A percentile compares a stretch with the other conserved stretches of the same genome.
Evolutionary conservation across 2,888 invertebrate genomes (phyloP).

Genomic region (Steinernema hermaphroditum): DNA sequence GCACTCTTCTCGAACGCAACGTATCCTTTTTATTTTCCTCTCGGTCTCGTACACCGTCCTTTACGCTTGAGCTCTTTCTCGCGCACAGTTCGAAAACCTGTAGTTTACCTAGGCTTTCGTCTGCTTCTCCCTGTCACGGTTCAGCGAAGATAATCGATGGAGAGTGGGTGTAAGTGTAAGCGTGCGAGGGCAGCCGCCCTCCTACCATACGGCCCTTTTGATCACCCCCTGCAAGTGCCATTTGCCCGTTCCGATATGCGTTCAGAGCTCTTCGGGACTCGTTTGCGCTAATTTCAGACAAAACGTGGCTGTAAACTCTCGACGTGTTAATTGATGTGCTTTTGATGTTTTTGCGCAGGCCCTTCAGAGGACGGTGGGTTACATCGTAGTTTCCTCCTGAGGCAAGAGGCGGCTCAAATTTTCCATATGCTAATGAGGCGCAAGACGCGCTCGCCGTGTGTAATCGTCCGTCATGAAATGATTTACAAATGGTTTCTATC

Average conservation of each 20-base stretch:
- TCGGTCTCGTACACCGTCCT: too few relatives aligned
- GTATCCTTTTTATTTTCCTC: too few relatives aligned
- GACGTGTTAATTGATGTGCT: too few relatives aligned
- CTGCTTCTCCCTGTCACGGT: not conserved
- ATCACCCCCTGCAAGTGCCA: not conserved
- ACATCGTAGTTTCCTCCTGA: too few relatives aligned
- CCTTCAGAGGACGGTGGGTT: too few relatives aligned
- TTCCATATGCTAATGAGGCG: constrained; percentile 9
- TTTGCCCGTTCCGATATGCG: too few relatives aligned
- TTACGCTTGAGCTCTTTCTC: too few relatives aligned
- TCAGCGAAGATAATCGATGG: constrained; percentile 22
- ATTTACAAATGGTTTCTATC: constrained; percentile 28
- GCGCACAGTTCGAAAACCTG: too few relatives aligned
- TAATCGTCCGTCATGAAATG: not conserved
- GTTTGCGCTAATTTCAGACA: too few relatives aligned
- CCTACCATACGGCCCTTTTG: constrained; percentile 26
- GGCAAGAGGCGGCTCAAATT: not conserved
- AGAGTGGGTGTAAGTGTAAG: constrained; percentile 23
- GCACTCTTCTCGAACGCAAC: not conserved
- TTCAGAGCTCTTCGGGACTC: too few relatives aligned
- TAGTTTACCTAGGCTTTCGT: constrained; percentile 5
- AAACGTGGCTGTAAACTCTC: too few relatives aligned
- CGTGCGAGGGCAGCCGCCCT: constrained; percentile 7
- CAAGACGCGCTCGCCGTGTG: constrained; percentile 2
- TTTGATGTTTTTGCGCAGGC: too few relatives aligned